Percentiles rank a stretch among this genome's conserved stretches.
Conservation (phyloP, 2,797 vertebrate genomes). For the Eulemur rubriventer region DNA sequence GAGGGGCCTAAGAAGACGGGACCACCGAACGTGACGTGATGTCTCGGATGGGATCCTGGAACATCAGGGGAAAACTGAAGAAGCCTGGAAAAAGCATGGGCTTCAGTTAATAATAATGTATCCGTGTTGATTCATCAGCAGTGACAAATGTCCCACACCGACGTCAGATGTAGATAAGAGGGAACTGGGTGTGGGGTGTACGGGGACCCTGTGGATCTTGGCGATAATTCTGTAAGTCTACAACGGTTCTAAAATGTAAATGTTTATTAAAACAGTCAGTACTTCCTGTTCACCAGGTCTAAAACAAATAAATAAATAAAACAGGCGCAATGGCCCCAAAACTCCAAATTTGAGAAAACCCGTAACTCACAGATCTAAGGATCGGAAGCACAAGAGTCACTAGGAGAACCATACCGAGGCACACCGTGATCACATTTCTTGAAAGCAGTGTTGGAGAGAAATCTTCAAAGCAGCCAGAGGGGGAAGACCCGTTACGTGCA, state of each 20-base stretch:
- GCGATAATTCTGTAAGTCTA: neutral
- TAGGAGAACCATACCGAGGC: neutral
- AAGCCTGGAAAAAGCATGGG: neutral
- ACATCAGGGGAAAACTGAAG: neutral
- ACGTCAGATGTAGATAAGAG: too few species aligned
- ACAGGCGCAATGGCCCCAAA: neutral
- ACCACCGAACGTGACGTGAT: too few species aligned
- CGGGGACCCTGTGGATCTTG: neutral
- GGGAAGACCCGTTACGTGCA: neutral
- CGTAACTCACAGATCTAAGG: neutral
- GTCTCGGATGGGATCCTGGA: neutral
- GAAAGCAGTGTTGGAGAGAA: neutral
- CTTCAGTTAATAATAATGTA: neutral
- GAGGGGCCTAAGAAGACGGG: neutral
- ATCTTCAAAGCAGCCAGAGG: neutral
- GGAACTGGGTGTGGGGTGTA: neutral
- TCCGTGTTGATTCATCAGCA: neutral
- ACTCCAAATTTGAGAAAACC: neutral
- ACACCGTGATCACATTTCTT: too few species aligned
- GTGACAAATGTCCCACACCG: neutral
- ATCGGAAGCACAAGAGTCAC: neutral
- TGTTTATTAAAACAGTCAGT: neutral
- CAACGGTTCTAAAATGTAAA: neutral
- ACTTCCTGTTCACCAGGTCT: too few species aligned
- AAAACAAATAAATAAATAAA: neutral